Base-by-base conservation (phyloP, 2,888 invertebrate genomes). In the Syrista parreyssii region DNA sequence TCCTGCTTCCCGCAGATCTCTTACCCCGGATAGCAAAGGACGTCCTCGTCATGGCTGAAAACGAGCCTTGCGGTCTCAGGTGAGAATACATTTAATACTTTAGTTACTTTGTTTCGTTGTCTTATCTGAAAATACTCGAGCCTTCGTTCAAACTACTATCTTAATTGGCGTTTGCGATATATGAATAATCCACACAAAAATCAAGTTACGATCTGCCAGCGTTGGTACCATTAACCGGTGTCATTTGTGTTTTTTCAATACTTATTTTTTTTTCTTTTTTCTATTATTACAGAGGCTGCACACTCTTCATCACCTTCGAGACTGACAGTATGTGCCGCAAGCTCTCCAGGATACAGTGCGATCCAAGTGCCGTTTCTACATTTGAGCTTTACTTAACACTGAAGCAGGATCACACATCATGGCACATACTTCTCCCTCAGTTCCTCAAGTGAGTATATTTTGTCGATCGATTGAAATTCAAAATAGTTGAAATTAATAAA, bases 331-430 rank as follows among this genome's bases (percentile, higher is more conserved):
- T 94, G 81, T 94, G 94, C 91, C 93, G 96, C 86, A 93, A 95
- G 88, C 93, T 98, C 86, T 96, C 97, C 78, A 95, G 96, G 88
- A 94, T 98, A 92, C 96, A 97, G 92, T 95, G 96, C 89, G 97
- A 98, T 92, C 96, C 96, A 76, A 95, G 94, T 89, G 96, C 97
- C 40, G 96, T 97, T 75, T 96, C 97, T 81, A 98, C 98, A 81
- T 98, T 98, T 92, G 98, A 98, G 92, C 94, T 98, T 87, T 96
- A 96, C 92, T 93, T 98, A 84, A 97, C 97, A 76, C 93, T 98
- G 85, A 96, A 96, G 91, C 97, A 97, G 91, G 96, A 97, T 89
- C 94, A 95, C 80, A 95, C 96, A 87, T 95, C 96, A 89, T 98
- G 98, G 98, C 96, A 96, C 86, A 95, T 96, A 87, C 94, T 96